Evolutionary conservation across 2,888 invertebrate species (phyloP), one percentile per base, ranked within the genome.

Genomic region (Pseudolycoriella hygida): DNA sequence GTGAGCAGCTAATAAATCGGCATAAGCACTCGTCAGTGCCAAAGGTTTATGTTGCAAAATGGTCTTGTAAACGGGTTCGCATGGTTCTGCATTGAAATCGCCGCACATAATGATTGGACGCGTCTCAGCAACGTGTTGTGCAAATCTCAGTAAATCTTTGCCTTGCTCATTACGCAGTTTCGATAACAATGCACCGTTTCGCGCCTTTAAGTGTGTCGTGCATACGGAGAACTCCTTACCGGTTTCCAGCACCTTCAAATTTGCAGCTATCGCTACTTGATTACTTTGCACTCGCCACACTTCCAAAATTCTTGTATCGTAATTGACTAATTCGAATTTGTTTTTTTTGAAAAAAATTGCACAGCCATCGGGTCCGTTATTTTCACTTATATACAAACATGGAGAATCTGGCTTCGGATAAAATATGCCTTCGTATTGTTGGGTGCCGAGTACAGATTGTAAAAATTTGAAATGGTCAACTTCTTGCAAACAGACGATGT

Each of bases 361-460:
- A 60, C 83, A 84, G 8, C 84, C 83, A 60, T 84, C 84, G 0
- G 83, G 81, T 1, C 84, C 84, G 54, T 76, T 77, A 56, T 80
- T 80, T 50, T 76, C 74, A 49, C 72, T 68, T 40, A 79, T 71
- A 55, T 81, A 80, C 40, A 81, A 64, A 60, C 82, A 82, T 0
- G 83, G 83, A 0, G 82, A 83, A 55, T 81, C 79, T 1, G 82
- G 82, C 61, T 84, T 84, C 1, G 81, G 78, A 55, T 74, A 74
- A 60, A 82, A 83, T 52, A 74, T 67, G 3, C 83, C 83, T 1
- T 64, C 61, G 56, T 78, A 82, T 17, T 80, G 79, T 58, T 77
- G 73, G 1, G 72, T 69, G 8, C 68, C 69, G 50, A 83, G 60
- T 37, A 74, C 67, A 47, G 69, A 69, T 54, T 74, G 69, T 40